Conservation (phyloP, 2,888 invertebrate species). For the Rhagonycha lutea region DNA sequence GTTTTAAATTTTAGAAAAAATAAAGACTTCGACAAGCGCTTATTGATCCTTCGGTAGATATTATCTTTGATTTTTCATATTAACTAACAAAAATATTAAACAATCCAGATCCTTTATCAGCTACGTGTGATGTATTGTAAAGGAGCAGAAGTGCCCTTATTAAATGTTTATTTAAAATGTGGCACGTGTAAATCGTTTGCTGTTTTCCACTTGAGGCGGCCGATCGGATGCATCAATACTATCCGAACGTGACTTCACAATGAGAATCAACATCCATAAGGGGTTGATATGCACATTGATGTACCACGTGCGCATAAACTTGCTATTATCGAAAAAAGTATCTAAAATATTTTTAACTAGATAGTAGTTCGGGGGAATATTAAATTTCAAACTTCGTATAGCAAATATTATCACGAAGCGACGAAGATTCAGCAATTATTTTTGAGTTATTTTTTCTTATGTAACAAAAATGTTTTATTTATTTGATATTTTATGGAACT, state of each 20-base stretch:
- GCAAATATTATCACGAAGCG: too few species aligned
- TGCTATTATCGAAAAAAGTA: not conserved
- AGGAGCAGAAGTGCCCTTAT: conserved; percentile 33
- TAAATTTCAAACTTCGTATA: not conserved
- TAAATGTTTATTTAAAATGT: conserved; percentile 52
- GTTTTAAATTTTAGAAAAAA: not conserved
- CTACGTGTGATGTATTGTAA: conserved; percentile 6
- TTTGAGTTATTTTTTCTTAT: not conserved
- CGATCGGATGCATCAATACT: conserved; percentile 28
- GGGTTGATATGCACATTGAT: conserved; percentile 11
- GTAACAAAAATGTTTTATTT: not conserved
- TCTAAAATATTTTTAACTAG: not conserved
- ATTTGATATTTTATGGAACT: not conserved
- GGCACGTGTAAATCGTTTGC: conserved; percentile 49
- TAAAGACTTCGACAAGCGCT: not conserved
- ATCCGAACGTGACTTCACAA: conserved; percentile 27
- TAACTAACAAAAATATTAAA: not conserved
- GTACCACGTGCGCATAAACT: conserved; percentile 23
- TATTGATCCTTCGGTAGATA: not conserved
- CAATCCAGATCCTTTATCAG: conserved; percentile 6
- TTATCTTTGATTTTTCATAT: not conserved
- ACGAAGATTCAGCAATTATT: not conserved
- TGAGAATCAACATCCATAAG: conserved; percentile 8
- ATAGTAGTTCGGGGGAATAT: not conserved
- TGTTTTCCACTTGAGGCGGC: conserved; percentile 30